Conservation (phyloP, 2,888 invertebrate genomes). For the Rhagophthalmus giganteus region DNA sequence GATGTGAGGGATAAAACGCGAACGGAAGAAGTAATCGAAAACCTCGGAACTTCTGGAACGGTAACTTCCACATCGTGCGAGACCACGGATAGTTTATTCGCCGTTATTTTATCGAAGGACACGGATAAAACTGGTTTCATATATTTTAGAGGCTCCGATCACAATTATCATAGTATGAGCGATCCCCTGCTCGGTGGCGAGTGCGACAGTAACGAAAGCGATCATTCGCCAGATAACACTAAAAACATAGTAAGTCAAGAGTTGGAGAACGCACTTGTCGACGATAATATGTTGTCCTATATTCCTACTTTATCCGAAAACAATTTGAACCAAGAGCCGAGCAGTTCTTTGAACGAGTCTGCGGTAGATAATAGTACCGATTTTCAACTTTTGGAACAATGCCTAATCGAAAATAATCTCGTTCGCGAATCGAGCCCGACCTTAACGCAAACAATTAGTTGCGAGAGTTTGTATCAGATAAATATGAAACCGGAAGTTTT, state of each 20-base stretch:
- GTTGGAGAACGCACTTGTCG: constrained; percentile 24
- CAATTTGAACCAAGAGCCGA: constrained; percentile 23
- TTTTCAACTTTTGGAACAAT: constrained; percentile 25
- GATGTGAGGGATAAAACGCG: constrained; percentile 2
- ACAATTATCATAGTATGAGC: constrained; percentile 23
- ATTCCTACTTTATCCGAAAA: constrained; percentile 21
- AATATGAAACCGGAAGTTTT: constrained; percentile 17
- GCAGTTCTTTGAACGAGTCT: constrained; percentile 25
- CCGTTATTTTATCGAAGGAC: constrained; percentile 13
- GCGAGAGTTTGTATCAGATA: constrained; percentile 13
- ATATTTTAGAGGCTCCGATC: constrained; percentile 18
- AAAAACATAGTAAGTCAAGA: constrained; percentile 22
- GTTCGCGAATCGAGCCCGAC: constrained; percentile 21
- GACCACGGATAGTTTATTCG: constrained; percentile 10
- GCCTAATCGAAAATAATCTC: constrained; percentile 16
- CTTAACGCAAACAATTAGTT: constrained; percentile 10
- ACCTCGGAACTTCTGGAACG: too few species aligned
- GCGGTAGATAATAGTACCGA: constrained; percentile 22
- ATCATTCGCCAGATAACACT: constrained; percentile 12
- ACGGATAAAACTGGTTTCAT: constrained; percentile 15
- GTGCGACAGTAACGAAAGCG: constrained; percentile 23
- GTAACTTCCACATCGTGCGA: constrained; percentile 11
- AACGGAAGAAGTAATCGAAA: too few species aligned
- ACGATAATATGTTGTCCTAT: constrained; percentile 29
- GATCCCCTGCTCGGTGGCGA: constrained; percentile 29